Percentiles rank a stretch among this genome's conserved stretches.
phyloP scores from a whole-genome alignment of 1,140 invertebrate genomes.

The Battus philenor region DNA sequence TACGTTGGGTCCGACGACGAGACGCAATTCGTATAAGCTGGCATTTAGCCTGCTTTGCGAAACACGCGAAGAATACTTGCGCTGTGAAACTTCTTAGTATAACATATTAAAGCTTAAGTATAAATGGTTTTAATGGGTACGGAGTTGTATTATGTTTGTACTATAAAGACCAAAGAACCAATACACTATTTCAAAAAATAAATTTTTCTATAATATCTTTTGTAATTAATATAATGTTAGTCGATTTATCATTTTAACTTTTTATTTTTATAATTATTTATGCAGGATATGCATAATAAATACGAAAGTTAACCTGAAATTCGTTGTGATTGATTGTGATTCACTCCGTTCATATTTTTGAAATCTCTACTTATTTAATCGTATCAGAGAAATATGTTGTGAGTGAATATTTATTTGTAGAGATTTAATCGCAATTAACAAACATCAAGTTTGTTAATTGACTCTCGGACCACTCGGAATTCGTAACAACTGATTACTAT shows the following conservation, averaged over 20 bases:
- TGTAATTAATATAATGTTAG: background rate
- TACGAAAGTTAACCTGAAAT: background rate
- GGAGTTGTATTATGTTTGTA: background rate
- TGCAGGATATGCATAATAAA: too few relatives aligned
- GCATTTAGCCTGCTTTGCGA: slow-evolving; percentile 32
- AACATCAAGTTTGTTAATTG: too few relatives aligned
- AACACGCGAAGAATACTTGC: slow-evolving; percentile 17
- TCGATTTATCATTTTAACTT: background rate
- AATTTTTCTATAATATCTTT: background rate
- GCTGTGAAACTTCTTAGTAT: slow-evolving; percentile 26
- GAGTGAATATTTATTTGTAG: too few relatives aligned
- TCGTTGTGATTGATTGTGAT: too few relatives aligned
- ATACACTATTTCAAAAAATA: background rate
- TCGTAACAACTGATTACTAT: too few relatives aligned
- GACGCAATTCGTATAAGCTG: slow-evolving; percentile 21
- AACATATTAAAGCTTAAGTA: slow-evolving; percentile 25
- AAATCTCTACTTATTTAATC: too few relatives aligned
- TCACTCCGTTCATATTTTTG: too few relatives aligned
- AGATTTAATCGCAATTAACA: too few relatives aligned
- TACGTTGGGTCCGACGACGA: too few relatives aligned
- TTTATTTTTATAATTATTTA: too few relatives aligned
- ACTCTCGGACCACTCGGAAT: too few relatives aligned
- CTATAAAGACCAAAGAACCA: background rate
- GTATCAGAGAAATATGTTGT: too few relatives aligned
- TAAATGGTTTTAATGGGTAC: slow-evolving; percentile 23